A percentile compares a stretch with the other conserved stretches of the same genome.
Conservation (phyloP, 2,888 invertebrate genomes). For the Coremacera marginata region DNA sequence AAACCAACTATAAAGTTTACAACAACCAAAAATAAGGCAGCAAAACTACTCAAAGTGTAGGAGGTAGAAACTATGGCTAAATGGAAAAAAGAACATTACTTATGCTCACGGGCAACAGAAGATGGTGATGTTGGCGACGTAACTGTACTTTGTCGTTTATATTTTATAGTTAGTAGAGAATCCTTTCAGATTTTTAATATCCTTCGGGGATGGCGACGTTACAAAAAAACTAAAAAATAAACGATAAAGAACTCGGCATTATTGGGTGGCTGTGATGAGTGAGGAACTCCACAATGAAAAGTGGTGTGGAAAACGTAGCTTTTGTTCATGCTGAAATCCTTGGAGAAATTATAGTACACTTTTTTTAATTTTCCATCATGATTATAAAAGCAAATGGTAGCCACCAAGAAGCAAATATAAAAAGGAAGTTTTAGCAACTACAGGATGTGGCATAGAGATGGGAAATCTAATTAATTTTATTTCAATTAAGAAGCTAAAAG, state of each 20-base stretch:
- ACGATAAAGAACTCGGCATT: neutral
- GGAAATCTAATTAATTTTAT: conserved; percentile 16
- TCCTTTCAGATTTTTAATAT: conserved; percentile 37
- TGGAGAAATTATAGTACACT: conserved; percentile 19
- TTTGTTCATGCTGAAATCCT: conserved; percentile 3
- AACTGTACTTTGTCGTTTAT: conserved; percentile 58
- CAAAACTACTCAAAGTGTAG: conserved; percentile 43
- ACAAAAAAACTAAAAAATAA: neutral
- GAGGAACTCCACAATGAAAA: neutral
- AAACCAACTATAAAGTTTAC: conserved; percentile 11
- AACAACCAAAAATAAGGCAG: conserved; percentile 30
- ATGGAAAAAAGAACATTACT: conserved; percentile 61
- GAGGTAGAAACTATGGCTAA: conserved; percentile 39
- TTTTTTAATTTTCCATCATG: conserved; percentile 6
- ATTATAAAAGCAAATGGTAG: conserved; percentile 20
- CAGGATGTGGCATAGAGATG: neutral
- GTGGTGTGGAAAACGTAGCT: neutral
- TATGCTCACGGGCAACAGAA: conserved; percentile 56
- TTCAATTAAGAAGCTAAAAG: conserved; percentile 22
- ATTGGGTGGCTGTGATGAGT: neutral
- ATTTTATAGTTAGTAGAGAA: conserved; percentile 33
- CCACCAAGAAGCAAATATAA: conserved; percentile 17
- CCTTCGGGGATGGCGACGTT: conserved; percentile 13
- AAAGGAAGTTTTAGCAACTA: conserved; percentile 23
- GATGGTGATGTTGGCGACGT: conserved; percentile 37